Base-by-base conservation (phyloP, 2,888 invertebrate species). In the Schrankia costaestrigalis region DNA sequence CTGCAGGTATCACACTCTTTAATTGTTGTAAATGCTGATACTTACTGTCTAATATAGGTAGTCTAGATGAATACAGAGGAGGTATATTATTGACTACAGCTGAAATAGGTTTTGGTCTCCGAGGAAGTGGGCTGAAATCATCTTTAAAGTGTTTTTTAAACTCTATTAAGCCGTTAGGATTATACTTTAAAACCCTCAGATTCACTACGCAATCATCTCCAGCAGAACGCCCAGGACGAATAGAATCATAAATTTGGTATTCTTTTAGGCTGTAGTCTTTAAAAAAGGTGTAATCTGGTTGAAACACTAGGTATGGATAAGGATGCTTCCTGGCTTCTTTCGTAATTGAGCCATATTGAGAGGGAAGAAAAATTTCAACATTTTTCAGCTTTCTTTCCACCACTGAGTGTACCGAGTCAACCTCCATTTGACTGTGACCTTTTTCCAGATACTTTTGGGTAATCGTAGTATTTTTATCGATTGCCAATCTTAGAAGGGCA, bases 371-470 rank as follows among this genome's bases (percentile, higher is more conserved):
- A 34, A 40, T 41, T 25, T 45, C 44, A 3, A 18, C 3, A 25
- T 66, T 53, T 48, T 63, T 65, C 8, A 67, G 21, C 21, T 59
- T 66, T 31, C 57, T 48, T 46, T 78, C 77, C 25, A 77, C 64
- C 1, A 45, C 40, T 10, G 56, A 50, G 41, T 78, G 74, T 1
- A 71, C 65, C 0, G 65, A 68, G 27, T 45, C 49, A n/a, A 33
- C 35, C 21, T 45, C 51, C 39, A 51, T 46, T 26, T 61, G 58
- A 1, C 55, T 57, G 29, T 63, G 58, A 13, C 56, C 62, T 17
- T 46, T 49, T 34, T 56, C 60, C 3, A 61, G 34, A 21, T 41
- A 61, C 23, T 61, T 63, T 26, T 61, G 61, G 2, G 52, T 57
- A 1, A 54, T 54, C 3, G 27, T 26, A n/a, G 47, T 14, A 17